These are phyloP conservation scores for Hippocampus barbouri DNA, from an alignment of 2,113 vertebrate genomes.

Conservation along the genomic window DNA sequence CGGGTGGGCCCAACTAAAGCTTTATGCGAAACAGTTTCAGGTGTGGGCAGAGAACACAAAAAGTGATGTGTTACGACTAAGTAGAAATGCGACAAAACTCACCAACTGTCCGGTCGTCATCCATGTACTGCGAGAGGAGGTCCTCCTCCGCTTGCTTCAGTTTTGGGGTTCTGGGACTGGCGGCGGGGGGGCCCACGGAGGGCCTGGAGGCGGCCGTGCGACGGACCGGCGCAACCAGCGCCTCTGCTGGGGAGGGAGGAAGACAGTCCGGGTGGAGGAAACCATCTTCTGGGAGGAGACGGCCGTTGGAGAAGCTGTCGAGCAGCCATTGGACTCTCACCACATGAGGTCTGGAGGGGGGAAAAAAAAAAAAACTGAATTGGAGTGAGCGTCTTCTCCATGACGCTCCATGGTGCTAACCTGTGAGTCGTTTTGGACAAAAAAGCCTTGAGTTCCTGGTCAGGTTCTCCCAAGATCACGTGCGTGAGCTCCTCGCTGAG, in stretches of 20 bases:
- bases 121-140: conserved; percentile 85
- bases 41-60: not conserved
- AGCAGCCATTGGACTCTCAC: conserved; percentile 89
- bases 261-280: conserved; percentile 82
- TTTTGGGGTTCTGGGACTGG: conserved; percentile 39
- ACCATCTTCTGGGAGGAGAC: conserved; percentile 76
- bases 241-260: conserved; percentile 66
- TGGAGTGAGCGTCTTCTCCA: not conserved
- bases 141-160: conserved; percentile 78
- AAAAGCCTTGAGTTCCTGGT: conserved; percentile 81
- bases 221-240: conserved; percentile 55
- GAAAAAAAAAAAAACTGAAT: not conserved
- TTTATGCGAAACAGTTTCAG: not conserved
- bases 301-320: conserved; percentile 82
- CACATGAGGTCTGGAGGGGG: conserved; percentile 79
- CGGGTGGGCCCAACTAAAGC: not conserved
- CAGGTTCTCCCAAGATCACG: conserved; percentile 83
- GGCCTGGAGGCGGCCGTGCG: conserved; percentile 34
- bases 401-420: conserved; percentile 52
- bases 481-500: conserved; percentile 92
- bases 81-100: conserved; percentile 31
- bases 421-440: conserved; percentile 82
- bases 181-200: conserved; percentile 53
- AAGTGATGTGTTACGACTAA: not conserved
- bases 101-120: conserved; percentile 77